These are phyloP conservation scores for Lasioglossum zephyrum DNA, from an alignment of 2,888 invertebrate genomes.

Conservation along the genomic window DNA sequence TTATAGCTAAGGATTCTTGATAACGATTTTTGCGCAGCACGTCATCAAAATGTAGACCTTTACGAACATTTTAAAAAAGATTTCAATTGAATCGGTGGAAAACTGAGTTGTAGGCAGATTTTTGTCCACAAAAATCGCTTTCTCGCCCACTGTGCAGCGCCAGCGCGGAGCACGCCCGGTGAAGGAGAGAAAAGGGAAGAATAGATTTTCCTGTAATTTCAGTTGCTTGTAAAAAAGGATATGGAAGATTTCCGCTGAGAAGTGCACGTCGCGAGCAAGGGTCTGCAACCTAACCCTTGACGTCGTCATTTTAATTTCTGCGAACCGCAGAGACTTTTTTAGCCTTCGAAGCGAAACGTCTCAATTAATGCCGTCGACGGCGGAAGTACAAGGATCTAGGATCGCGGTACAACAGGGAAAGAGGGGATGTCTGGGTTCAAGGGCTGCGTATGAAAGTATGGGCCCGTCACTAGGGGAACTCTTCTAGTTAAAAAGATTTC, in stretches of 20 bases:
- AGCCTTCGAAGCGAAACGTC: neutral
- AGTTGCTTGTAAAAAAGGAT: neutral
- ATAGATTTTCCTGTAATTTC: neutral
- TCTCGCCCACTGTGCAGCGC: too few relatives aligned
- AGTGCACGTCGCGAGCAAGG: neutral
- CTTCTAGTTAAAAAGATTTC: slow-evolving; percentile 11
- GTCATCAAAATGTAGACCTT: too few relatives aligned
- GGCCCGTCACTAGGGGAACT: neutral
- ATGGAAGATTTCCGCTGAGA: neutral
- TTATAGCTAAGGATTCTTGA: too few relatives aligned
- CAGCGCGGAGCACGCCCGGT: too few relatives aligned
- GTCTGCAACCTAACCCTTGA: neutral
- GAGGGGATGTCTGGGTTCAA: neutral
- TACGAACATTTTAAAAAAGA: too few relatives aligned
- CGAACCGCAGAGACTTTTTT: neutral
- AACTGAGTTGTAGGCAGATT: too few relatives aligned
- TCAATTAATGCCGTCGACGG: slow-evolving; percentile 8
- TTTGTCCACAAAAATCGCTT: too few relatives aligned
- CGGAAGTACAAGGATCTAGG: neutral
- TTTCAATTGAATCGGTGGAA: too few relatives aligned
- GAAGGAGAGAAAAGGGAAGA: too few relatives aligned
- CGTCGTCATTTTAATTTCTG: neutral
- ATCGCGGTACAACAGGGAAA: neutral
- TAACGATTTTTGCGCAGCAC: too few relatives aligned
- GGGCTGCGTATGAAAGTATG: neutral